phyloP scores from a whole-genome alignment of 2,113 vertebrate genomes.

The Heloderma charlesbogerti region DNA sequence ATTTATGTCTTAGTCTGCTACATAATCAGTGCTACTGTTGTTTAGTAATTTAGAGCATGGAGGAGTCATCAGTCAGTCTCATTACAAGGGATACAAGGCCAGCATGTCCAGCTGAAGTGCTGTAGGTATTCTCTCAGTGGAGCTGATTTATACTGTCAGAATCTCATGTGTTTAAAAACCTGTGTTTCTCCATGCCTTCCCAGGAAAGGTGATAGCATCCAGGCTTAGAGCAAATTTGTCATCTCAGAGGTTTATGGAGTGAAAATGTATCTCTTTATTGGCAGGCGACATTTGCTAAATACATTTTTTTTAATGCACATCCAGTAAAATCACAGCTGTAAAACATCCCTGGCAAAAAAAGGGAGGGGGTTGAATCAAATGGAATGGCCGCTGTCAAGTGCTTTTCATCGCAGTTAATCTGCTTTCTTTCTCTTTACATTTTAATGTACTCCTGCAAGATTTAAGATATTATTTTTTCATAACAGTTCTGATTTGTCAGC shows the following conservation, averaged over 20 bases:
- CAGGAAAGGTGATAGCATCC: constrained; percentile 39
- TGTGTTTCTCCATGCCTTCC: constrained; percentile 13
- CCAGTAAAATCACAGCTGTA: fast-evolving
- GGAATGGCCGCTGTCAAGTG: constrained; percentile 14
- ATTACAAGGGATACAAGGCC: neutral
- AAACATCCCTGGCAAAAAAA: neutral
- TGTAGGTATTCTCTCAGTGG: constrained; percentile 5
- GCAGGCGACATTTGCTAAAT: constrained; percentile 27
- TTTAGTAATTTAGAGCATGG: neutral
- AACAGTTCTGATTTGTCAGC: constrained; percentile 7
- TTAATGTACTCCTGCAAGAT: constrained; percentile 21
- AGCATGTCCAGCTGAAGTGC: constrained; percentile 7
- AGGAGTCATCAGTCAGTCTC: constrained; percentile 15
- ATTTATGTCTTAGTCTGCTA: constrained; percentile 42
- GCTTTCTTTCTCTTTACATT: neutral
- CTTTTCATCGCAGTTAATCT: constrained; percentile 15
- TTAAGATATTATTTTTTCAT: constrained; percentile 15
- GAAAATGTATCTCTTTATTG: constrained; percentile 1
- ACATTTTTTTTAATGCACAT: neutral
- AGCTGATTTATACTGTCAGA: constrained; percentile 39
- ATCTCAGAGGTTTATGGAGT: constrained; percentile 25
- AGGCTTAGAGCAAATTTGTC: constrained; percentile 45
- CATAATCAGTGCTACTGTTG: constrained; percentile 29
- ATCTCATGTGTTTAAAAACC: constrained; percentile 45
- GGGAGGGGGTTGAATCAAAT: neutral